Base-by-base conservation (phyloP, 53 echinoderm and acorn worm genomes). In the Apostichopus leukothele region DNA sequence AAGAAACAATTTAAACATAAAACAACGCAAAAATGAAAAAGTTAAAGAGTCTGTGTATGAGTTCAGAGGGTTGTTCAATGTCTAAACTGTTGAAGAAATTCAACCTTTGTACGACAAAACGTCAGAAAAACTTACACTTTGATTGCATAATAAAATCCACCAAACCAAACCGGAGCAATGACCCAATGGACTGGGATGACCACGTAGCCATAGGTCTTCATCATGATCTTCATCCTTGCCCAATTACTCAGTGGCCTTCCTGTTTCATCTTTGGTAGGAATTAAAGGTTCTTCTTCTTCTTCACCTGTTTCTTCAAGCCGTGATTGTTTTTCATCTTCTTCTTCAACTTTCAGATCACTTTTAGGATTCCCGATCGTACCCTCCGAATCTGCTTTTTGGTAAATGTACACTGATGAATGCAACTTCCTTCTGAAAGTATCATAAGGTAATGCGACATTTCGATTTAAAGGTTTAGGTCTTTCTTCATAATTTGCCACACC, bases 161-260 rank as follows among this genome's bases (percentile, higher is more conserved):
- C 95, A 90, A 95, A 96, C 97, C 97, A 96, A 6, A 95, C 73
- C 5, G 95, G 95, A 2, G 97, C 95, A 39, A 95, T 95, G 71
- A 95, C 73, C 93, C 95, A 93, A 50, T 96, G 97, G 16, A 96
- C 97, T 18, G 97, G 97, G 19, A 96, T 94, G 76, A 96, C 88
- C 26, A 96, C 97, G 18, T 95, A 95, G 14, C 95, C 94, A 66
- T 96, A 96, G 5, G 93, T 87, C 90, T 95, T 96, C 91, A 94
- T 91, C 93, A 96, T 92, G 53, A 96, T 92, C 94, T 96, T 96
- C 95, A 95, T 95, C 75, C 97, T 66, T 18, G 68, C 81, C 97
- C 97, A 96, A 74, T 95, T 93, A 60, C 97, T 96, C 76, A 96
- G 78, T 5, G 92, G 94, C 55, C 94, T 92, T 25, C 96, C 96